A percentile compares a stretch with the other conserved stretches of the same genome.
These are phyloP conservation scores for Poliocrania exsul DNA, from an alignment of 2,797 vertebrate genomes.

Conservation along the genomic window DNA sequence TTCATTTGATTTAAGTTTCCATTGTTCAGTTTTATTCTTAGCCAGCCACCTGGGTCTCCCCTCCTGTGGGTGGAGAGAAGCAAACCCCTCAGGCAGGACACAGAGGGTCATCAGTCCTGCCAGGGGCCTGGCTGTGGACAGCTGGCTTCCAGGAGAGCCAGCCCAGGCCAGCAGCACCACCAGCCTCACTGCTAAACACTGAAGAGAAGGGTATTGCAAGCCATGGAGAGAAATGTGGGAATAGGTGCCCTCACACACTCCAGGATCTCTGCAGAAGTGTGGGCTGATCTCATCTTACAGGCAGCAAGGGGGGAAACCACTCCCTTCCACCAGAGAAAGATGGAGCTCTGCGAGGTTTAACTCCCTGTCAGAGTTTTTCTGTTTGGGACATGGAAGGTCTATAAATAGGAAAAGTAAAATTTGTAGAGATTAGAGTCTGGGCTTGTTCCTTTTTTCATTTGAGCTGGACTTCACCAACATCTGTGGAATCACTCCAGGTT, in stretches of 20 bases:
- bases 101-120: background rate
- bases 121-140: background rate
- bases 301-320: background rate
- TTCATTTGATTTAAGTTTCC: slow-evolving; percentile 26
- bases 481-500: background rate
- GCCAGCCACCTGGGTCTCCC: slow-evolving; percentile 12
- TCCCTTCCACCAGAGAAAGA: background rate
- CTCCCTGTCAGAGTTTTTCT: background rate
- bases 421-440: background rate
- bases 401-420: background rate
- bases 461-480: background rate
- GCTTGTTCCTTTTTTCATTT: background rate
- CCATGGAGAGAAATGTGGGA: background rate
- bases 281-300: background rate
- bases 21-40: slow-evolving; percentile 37
- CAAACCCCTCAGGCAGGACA: background rate
- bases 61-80: background rate
- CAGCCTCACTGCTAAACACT: background rate
- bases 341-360: background rate
- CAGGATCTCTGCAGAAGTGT: background rate
- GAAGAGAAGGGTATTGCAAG: background rate
- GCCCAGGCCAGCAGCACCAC: background rate
- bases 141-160: background rate
- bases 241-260: background rate
- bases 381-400: background rate